Percentiles rank a stretch among this genome's conserved stretches.
These are phyloP conservation scores for Drosophila ochracea DNA, from an alignment of 2,888 invertebrate species.

Conservation along the genomic window DNA sequence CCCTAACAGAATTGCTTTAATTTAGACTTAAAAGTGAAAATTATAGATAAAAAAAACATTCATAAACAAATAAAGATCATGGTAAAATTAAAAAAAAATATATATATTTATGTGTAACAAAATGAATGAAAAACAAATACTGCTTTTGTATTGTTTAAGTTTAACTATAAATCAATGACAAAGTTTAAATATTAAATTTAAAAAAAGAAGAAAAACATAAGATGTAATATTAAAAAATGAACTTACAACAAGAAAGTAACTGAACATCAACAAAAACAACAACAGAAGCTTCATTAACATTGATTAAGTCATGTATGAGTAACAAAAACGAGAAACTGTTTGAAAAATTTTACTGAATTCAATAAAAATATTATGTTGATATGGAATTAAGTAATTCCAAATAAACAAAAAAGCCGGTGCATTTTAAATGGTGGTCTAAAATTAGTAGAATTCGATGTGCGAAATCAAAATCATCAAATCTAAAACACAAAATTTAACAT, in stretches of 20 bases:
- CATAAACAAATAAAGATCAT: conserved; percentile 62
- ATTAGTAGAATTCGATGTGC: neutral
- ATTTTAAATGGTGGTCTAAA: neutral
- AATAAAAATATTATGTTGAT: conserved; percentile 84
- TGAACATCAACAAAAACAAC: conserved; percentile 63
- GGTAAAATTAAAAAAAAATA: conserved; percentile 64
- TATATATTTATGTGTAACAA: conserved; percentile 72
- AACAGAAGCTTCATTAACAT: conserved; percentile 66
- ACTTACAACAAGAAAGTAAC: conserved; percentile 56
- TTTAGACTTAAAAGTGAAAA: conserved; percentile 75
- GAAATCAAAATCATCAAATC: neutral
- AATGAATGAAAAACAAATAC: conserved; percentile 77
- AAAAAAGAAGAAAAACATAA: conserved; percentile 41
- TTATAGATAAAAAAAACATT: conserved; percentile 48
- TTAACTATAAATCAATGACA: conserved; percentile 78
- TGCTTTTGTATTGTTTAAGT: conserved; percentile 84
- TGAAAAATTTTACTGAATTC: conserved; percentile 84
- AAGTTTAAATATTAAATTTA: conserved; percentile 65
- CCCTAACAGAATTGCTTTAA: conserved; percentile 80
- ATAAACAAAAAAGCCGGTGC: conserved; percentile 70
- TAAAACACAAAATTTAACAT: no score
- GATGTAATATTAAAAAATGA: conserved; percentile 65
- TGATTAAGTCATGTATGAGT: conserved; percentile 69
- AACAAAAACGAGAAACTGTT: conserved; percentile 78
- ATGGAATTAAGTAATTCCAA: conserved; percentile 84